A percentile compares a stretch with the other conserved stretches of the same genome.
These are phyloP conservation scores for Bettongia penicillata DNA, from an alignment of 2,113 vertebrate species.

Conservation along the genomic window DNA sequence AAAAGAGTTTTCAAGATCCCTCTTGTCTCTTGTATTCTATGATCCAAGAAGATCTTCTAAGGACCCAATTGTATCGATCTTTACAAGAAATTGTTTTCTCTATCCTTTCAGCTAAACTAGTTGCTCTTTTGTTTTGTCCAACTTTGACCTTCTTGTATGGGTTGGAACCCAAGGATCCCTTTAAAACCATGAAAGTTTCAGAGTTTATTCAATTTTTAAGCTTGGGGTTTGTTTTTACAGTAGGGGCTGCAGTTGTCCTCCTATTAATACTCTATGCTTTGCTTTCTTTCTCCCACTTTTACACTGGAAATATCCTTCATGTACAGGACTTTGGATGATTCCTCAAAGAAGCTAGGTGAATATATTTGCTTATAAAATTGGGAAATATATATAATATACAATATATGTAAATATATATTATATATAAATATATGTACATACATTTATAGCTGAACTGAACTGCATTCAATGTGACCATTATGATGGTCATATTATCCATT, in stretches of 20 bases:
- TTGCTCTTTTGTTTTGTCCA: not conserved
- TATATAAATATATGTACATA: not conserved
- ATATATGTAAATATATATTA: too few species aligned
- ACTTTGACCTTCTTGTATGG: not conserved
- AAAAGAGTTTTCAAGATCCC: too few species aligned
- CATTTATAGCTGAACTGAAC: slow-evolving; percentile 1
- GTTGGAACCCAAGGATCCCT: not conserved
- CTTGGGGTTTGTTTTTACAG: not conserved
- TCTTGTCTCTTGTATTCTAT: not conserved
- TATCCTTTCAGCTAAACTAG: not conserved
- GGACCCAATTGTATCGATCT: not conserved
- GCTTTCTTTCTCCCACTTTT: not conserved
- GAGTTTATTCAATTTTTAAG: not conserved
- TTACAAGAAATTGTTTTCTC: not conserved
- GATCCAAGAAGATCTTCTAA: slow-evolving; percentile 11
- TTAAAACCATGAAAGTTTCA: not conserved
- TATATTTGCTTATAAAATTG: not conserved
- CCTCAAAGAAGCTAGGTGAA: not conserved
- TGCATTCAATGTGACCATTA: not conserved
- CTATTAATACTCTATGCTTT: not conserved
- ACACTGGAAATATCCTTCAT: not conserved
- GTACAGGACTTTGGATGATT: not conserved
- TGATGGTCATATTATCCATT: not conserved
- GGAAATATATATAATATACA: not conserved
- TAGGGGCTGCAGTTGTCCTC: not conserved